These are phyloP conservation scores for Anisognathus igniventris DNA, from an alignment of 2,797 vertebrate genomes.

Conservation along the genomic window DNA sequence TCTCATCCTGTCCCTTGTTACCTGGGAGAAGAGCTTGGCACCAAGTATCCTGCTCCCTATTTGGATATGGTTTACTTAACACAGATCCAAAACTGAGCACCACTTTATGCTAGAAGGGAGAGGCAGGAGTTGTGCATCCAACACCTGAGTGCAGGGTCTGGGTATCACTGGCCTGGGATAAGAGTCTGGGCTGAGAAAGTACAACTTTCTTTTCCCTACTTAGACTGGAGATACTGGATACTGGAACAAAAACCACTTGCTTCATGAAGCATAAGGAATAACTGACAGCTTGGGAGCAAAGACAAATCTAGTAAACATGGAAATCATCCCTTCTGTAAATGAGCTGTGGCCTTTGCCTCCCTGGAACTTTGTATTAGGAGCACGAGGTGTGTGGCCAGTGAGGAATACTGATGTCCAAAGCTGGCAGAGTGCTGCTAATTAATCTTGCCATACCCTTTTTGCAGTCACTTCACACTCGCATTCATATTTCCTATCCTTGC, in stretches of 20 bases:
- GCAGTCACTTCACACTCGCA: background rate
- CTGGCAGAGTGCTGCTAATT: background rate
- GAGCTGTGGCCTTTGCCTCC: background rate
- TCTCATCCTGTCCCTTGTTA: background rate
- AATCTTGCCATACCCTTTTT: background rate
- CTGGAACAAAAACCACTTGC: background rate
- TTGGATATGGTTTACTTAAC: background rate
- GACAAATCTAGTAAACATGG: background rate
- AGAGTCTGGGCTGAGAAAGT: background rate
- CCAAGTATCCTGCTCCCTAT: background rate
- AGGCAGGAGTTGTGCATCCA: background rate
- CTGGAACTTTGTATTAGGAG: background rate
- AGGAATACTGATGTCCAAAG: background rate
- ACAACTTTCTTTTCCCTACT: background rate
- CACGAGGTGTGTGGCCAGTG: background rate
- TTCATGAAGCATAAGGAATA: background rate
- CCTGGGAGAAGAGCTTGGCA: background rate
- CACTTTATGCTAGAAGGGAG: background rate
- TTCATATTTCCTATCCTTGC: background rate
- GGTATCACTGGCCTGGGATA: background rate
- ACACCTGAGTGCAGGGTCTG: background rate
- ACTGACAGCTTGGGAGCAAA: background rate
- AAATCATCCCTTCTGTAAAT: background rate
- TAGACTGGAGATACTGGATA: background rate
- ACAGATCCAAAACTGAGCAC: background rate